Evolutionary conservation across 2,797 vertebrate species (phyloP).

Genomic region (Sebastes nivosus): DNA sequence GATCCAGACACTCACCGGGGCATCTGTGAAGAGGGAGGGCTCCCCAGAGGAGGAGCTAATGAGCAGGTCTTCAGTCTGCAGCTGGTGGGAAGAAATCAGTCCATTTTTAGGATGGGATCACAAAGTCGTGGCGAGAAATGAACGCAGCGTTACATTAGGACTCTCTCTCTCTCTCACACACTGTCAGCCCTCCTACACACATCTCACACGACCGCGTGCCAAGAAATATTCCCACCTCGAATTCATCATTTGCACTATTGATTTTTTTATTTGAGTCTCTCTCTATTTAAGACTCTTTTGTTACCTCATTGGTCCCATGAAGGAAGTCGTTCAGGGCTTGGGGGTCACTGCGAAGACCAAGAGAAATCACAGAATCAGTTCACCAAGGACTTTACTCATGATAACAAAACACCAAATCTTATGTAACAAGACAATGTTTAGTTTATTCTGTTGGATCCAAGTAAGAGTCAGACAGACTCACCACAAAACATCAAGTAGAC

Average conservation of each 20-base stretch:
- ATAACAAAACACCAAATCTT: background rate
- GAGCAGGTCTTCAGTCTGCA: constrained; percentile 87
- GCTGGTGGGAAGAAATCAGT: constrained; percentile 74
- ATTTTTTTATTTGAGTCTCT: constrained; percentile 31
- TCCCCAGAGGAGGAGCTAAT: constrained; percentile 85
- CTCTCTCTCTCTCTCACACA: background rate
- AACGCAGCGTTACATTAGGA: background rate
- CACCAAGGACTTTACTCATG: background rate
- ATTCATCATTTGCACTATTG: constrained; percentile 25
- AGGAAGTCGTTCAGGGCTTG: constrained; percentile 89
- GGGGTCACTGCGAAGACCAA: constrained; percentile 78
- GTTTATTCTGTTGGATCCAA: background rate
- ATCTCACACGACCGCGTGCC: constrained; percentile 5
- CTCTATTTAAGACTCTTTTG: constrained; percentile 2
- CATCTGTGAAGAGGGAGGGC: constrained; percentile 83
- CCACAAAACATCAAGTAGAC: constrained; percentile 89
- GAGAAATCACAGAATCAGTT: background rate
- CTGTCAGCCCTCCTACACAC: constrained; percentile 13
- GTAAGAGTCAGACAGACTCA: constrained; percentile 62
- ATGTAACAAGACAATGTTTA: background rate
- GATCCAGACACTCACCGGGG: constrained; percentile 82
- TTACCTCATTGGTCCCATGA: constrained; percentile 87
- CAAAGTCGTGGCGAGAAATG: constrained; percentile 5
- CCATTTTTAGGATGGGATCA: constrained; percentile 36
- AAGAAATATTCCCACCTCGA: constrained; percentile 27